Percentiles rank a stretch among this genome's conserved stretches.
Conservation (phyloP, 2,113 vertebrate genomes). For the Tringa solitaria region DNA sequence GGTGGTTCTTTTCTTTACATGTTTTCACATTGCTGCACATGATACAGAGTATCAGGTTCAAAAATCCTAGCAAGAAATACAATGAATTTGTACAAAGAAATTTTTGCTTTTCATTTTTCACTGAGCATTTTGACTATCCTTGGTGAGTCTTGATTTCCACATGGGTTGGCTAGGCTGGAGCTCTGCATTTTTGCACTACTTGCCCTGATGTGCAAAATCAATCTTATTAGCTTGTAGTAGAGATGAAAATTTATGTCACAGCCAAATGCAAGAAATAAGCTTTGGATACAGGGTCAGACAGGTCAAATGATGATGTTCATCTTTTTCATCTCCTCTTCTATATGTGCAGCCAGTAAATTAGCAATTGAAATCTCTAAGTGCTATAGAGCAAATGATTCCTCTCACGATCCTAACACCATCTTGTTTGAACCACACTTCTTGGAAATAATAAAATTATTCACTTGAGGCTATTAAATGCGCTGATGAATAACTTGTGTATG, state of each 20-base stretch:
- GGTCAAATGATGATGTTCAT: not conserved
- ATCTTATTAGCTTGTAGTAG: not conserved
- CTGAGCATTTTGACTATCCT: not conserved
- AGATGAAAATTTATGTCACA: not conserved
- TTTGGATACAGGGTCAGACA: not conserved
- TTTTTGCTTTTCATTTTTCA: not conserved
- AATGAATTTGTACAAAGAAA: not conserved
- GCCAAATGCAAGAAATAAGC: not conserved
- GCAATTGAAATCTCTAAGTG: not conserved
- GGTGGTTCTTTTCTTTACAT: not conserved
- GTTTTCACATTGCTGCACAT: not conserved
- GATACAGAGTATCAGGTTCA: not conserved
- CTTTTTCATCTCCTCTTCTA: not conserved
- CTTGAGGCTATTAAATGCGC: not conserved
- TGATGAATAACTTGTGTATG: conserved; percentile 7
- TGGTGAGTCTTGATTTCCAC: not conserved
- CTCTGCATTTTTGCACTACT: not conserved
- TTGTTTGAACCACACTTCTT: conserved; percentile 10
- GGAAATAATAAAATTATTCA: conserved; percentile 41
- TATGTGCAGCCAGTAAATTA: not conserved
- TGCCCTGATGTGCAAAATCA: not conserved
- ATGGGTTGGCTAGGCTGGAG: not conserved
- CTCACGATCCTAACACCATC: not conserved
- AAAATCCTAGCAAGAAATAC: not conserved
- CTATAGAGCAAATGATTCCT: not conserved